Conservation (phyloP, 2,888 invertebrate genomes). For the Nemotelus nigrinus region DNA sequence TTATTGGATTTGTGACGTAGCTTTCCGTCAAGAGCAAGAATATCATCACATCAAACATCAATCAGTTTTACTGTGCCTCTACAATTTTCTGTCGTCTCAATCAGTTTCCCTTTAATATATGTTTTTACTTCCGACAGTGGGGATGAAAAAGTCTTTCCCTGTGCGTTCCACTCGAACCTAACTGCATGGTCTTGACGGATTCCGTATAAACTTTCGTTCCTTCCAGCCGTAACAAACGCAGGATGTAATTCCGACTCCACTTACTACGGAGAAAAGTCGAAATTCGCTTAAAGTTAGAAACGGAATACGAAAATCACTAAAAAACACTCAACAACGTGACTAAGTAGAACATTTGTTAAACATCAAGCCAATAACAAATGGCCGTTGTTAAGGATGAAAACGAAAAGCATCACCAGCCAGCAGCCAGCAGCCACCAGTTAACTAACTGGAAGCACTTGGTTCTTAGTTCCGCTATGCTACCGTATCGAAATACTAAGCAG, state of each 20-base stretch:
- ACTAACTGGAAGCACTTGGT: background rate
- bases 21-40: slow-evolving; percentile 21
- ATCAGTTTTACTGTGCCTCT: slow-evolving; percentile 26
- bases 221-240: too few relatives aligned
- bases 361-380: slow-evolving; percentile 44
- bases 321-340: slow-evolving; percentile 42
- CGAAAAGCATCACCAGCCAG: background rate
- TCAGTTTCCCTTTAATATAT: slow-evolving; percentile 24
- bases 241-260: too few relatives aligned
- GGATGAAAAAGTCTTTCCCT: background rate
- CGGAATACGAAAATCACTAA: slow-evolving; percentile 33
- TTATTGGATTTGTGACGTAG: background rate
- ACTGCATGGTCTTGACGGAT: too few relatives aligned
- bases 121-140: background rate
- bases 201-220: too few relatives aligned
- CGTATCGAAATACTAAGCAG: slow-evolving; percentile 15
- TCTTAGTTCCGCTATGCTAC: background rate
- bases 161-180: background rate
- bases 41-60: slow-evolving; percentile 43
- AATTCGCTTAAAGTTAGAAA: slow-evolving; percentile 13
- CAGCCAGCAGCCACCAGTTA: background rate
- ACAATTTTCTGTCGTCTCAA: slow-evolving; percentile 37
- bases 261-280: background rate
- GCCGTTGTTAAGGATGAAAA: slow-evolving; percentile 21
- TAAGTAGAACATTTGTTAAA: slow-evolving; percentile 44